Percentiles rank a stretch among this genome's conserved stretches.
Conservation (phyloP, 2,113 vertebrate species). For the Xenopus laevis region DNA sequence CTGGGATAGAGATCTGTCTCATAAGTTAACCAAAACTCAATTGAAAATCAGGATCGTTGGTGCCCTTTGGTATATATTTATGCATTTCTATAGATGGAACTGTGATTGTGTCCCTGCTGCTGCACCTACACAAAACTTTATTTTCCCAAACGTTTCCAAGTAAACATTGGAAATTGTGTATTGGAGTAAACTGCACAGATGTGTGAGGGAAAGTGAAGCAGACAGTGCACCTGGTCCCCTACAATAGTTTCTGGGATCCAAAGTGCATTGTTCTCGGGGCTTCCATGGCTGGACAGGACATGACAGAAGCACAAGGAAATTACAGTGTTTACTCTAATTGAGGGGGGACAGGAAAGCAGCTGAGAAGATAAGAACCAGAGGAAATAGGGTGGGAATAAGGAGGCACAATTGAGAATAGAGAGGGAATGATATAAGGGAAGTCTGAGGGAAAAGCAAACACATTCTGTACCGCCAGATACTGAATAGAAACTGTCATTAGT, state of each 20-base stretch:
- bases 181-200: too few relatives aligned
- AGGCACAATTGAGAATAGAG: slow-evolving; percentile 2
- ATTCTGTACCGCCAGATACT: neutral
- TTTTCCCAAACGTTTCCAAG: too few relatives aligned
- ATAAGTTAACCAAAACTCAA: too few relatives aligned
- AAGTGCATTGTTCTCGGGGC: slow-evolving; percentile 22
- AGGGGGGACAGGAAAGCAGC: slow-evolving; percentile 40
- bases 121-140: too few relatives aligned
- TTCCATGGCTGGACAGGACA: slow-evolving; percentile 32
- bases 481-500: too few relatives aligned
- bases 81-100: too few relatives aligned
- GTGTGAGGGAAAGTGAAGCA: too few relatives aligned
- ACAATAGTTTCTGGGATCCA: neutral
- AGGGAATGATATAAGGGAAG: slow-evolving; percentile 34
- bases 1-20: too few relatives aligned
- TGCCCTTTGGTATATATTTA: too few relatives aligned
- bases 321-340: slow-evolving; percentile 41
- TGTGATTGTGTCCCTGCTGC: too few relatives aligned
- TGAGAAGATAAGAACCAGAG: slow-evolving; percentile 35
- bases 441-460: neutral
- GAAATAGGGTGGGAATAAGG: slow-evolving; percentile 38
- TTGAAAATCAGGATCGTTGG: too few relatives aligned
- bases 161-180: too few relatives aligned
- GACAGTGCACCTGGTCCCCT: slow-evolving; percentile 22
- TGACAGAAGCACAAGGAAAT: slow-evolving; percentile 40